Evolutionary conservation across 2,888 invertebrate species (phyloP), one percentile per base, ranked within the genome.

Genomic region (Hyalella azteca): DNA sequence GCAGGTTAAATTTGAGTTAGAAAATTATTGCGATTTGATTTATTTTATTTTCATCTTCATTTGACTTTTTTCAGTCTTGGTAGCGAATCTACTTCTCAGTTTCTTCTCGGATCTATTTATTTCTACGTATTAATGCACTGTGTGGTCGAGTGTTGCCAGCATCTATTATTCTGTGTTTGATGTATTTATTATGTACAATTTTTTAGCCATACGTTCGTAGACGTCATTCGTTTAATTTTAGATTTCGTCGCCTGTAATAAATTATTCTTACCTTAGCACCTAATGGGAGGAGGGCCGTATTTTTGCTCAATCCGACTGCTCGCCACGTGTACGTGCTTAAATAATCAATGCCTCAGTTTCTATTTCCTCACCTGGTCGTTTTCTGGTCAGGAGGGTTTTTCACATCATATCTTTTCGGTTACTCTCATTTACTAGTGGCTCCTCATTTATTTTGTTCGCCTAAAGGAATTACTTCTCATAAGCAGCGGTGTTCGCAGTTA

Each of bases 61-160:
- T n/a, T n/a, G n/a, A n/a, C n/a, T n/a, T n/a, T n/a, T n/a, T n/a
- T n/a, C n/a, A n/a, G n/a, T n/a, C n/a, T n/a, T n/a, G n/a, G n/a
- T n/a, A n/a, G n/a, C n/a, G n/a, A n/a, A n/a, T n/a, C n/a, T n/a
- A 26, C 54, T 26, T 9, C 49, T 49, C 49, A 49, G 19, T 49
- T 49, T 49, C 49, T 49, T 49, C 54, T 54, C 54, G 29, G 22
- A 22, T 54, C 54, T 54, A 54, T 54, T 54, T 54, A 54, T 54
- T 54, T 54, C 13, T 54, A 54, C 54, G 19, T 54, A n/a, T n/a
- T n/a, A 22, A 22, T 22, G 54, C 22, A 54, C 26, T 26, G 54
- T 54, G 7, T 54, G 54, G 29, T 54, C 26, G 29, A 29, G 26
- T 26, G 26, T 29, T 54, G 54, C 22, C 49, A 15, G n/a, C n/a